A percentile compares a stretch with the other conserved stretches of the same genome.
Evolutionary conservation across 2,797 vertebrate species (phyloP).

Genomic region (Scleropages formosus): DNA sequence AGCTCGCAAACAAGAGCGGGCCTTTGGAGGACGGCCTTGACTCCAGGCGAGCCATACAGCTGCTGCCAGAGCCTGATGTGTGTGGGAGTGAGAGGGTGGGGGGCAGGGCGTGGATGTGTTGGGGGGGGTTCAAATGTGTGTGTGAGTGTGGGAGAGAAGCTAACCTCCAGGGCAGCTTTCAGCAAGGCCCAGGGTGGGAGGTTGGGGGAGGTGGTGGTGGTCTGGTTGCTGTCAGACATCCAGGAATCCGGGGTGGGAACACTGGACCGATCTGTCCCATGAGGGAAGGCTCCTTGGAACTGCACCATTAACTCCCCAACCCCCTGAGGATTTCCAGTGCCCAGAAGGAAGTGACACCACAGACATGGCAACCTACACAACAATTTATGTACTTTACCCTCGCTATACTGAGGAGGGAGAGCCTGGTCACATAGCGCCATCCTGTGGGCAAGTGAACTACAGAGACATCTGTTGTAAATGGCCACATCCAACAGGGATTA

Average conservation of each 20-base stretch:
- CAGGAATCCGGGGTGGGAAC: constrained; percentile 77
- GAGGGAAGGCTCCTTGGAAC: constrained; percentile 61
- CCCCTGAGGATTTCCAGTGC: constrained; percentile 45
- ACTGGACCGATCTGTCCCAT: constrained; percentile 62
- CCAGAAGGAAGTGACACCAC: constrained; percentile 67
- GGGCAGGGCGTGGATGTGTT: neutral
- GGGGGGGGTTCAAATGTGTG: neutral
- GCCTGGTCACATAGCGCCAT: constrained; percentile 42
- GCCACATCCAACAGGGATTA: neutral
- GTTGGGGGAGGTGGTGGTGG: constrained; percentile 49
- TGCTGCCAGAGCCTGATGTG: constrained; percentile 17
- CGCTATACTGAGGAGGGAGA: neutral
- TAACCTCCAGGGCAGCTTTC: constrained; percentile 49
- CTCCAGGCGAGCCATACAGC: constrained; percentile 47
- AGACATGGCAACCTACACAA: constrained; percentile 54
- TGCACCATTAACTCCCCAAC: constrained; percentile 55
- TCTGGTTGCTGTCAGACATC: constrained; percentile 71
- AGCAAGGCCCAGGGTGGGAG: constrained; percentile 62
- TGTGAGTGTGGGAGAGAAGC: constrained; percentile 1
- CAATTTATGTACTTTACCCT: neutral
- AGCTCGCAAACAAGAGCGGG: constrained; percentile 45
- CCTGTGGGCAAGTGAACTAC: constrained; percentile 50
- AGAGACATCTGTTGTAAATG: neutral
- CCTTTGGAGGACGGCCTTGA: constrained; percentile 52
- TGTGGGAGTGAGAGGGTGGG: constrained; percentile 5